Evolutionary conservation across 2,113 vertebrate species (phyloP).

Genomic region (Sturnira hondurensis): DNA sequence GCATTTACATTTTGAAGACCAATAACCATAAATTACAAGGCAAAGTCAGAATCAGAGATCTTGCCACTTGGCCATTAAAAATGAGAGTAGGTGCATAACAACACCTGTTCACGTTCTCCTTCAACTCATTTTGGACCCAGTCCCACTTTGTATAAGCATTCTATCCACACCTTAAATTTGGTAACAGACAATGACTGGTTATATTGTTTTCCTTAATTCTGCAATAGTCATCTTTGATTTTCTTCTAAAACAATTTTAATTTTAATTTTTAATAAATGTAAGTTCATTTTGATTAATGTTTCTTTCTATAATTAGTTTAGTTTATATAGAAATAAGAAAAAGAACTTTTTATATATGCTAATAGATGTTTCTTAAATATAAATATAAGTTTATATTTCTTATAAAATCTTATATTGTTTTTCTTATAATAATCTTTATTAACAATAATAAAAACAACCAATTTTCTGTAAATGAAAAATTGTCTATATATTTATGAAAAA

Average conservation of each 20-base stretch:
- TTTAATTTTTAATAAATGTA: background rate
- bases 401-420: too few relatives aligned
- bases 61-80: background rate
- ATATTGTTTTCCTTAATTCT: background rate
- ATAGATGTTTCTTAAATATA: too few relatives aligned
- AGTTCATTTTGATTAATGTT: background rate
- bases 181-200: background rate
- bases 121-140: background rate
- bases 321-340: background rate
- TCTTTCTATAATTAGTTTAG: background rate
- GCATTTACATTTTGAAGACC: slow-evolving; percentile 22
- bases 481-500: background rate
- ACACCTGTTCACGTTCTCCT: slow-evolving; percentile 5
- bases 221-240: background rate
- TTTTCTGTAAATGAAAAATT: background rate
- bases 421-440: too few relatives aligned
- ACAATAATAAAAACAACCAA: background rate
- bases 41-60: background rate
- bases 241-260: background rate
- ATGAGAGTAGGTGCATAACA: background rate
- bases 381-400: too few relatives aligned
- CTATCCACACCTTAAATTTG: background rate
- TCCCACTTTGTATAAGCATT: background rate
- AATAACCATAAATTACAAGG: background rate
- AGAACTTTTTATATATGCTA: too few relatives aligned